Conservation (phyloP, 1,140 invertebrate species). For the Ips typographus region DNA sequence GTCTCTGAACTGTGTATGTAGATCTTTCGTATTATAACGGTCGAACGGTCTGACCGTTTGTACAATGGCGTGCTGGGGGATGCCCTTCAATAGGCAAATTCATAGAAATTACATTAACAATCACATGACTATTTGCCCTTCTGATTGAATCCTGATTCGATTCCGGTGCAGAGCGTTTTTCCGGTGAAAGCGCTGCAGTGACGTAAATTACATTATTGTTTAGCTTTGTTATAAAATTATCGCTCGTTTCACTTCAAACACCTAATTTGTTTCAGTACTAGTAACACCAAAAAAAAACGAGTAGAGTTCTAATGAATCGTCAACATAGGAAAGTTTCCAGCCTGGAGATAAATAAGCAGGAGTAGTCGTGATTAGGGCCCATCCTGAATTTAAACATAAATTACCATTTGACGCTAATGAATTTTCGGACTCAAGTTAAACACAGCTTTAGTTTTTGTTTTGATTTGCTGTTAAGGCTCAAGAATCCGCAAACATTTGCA, state of each 20-base stretch:
- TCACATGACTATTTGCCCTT: conserved; percentile 50
- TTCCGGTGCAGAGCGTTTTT: conserved; percentile 19
- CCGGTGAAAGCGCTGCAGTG: conserved; percentile 11
- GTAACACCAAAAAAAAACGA: background rate
- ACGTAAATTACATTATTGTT: conserved; percentile 22
- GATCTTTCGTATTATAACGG: conserved; percentile 49
- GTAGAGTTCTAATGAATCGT: background rate
- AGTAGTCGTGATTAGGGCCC: too few relatives aligned
- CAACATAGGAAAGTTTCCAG: background rate
- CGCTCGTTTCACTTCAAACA: too few relatives aligned
- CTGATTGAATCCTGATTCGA: conserved; percentile 30
- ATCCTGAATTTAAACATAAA: conserved; percentile 1
- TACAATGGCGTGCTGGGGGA: conserved; percentile 39
- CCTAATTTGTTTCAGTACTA: too few relatives aligned
- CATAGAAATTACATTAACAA: conserved; percentile 53
- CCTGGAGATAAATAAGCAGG: too few relatives aligned
- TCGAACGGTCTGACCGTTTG: conserved; percentile 41
- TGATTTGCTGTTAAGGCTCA: conserved; percentile 12
- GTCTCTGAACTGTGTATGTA: conserved; percentile 34
- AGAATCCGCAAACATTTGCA: too few relatives aligned
- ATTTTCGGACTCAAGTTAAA: conserved; percentile 18
- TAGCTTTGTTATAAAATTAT: conserved; percentile 25
- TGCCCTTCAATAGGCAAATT: conserved; percentile 47
- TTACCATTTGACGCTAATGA: conserved; percentile 13
- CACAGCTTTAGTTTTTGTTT: conserved; percentile 4